phyloP scores from a whole-genome alignment of 2,888 invertebrate genomes.

The Adineta ricciae region DNA sequence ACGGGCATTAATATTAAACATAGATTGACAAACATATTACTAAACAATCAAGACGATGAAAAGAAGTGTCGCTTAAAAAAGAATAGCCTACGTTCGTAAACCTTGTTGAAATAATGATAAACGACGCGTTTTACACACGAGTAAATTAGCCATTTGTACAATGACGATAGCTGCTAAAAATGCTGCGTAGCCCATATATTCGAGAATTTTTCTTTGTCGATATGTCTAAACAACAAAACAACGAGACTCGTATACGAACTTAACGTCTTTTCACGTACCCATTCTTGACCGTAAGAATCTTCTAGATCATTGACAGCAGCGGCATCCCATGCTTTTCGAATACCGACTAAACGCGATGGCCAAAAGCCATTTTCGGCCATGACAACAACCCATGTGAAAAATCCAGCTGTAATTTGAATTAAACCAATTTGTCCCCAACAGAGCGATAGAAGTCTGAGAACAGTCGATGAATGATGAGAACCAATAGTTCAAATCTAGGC shows the following conservation, averaged over 20 bases:
- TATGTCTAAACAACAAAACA: neutral
- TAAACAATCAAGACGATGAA: neutral
- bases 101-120: constrained; percentile 18
- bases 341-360: constrained; percentile 3
- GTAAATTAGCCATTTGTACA: constrained; percentile 20
- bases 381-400: constrained; percentile 1
- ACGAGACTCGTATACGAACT: too few species aligned
- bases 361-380: constrained; percentile 19
- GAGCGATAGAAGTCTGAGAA: neutral
- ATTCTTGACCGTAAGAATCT: constrained; percentile 17
- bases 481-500: too few species aligned
- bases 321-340: constrained; percentile 19
- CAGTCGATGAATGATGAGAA: too few species aligned
- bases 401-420: neutral
- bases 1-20: neutral
- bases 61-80: neutral
- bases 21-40: constrained; percentile 3
- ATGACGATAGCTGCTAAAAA: constrained; percentile 1
- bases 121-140: neutral
- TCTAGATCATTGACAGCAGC: constrained; percentile 4
- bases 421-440: constrained; percentile 11
- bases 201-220: neutral
- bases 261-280: neutral
- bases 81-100: neutral
- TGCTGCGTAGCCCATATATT: constrained; percentile 14